Conservation (phyloP, 2,888 invertebrate species). For the Agelastica alni region DNA sequence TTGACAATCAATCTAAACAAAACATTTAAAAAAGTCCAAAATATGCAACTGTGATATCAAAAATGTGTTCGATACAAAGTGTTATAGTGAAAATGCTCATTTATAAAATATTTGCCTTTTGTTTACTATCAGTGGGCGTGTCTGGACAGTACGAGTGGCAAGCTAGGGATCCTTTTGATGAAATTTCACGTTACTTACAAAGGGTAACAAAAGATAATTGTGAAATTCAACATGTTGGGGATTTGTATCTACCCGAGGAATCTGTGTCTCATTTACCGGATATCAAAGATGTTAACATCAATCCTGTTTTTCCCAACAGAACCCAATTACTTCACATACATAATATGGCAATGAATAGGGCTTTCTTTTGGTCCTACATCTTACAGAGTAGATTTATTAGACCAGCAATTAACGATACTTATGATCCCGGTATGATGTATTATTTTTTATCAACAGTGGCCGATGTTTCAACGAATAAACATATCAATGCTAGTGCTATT, state of each 20-base stretch:
- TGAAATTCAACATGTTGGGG: slow-evolving; percentile 80
- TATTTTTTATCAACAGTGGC: slow-evolving; percentile 93
- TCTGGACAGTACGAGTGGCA: slow-evolving; percentile 93
- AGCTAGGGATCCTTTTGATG: slow-evolving; percentile 85
- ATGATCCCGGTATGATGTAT: slow-evolving; percentile 98
- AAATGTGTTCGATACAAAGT: slow-evolving; percentile 3
- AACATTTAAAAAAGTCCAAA: background rate
- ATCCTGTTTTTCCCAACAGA: slow-evolving; percentile 92
- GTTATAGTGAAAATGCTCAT: slow-evolving; percentile 5
- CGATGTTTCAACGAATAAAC: slow-evolving; percentile 90
- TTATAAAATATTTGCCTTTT: slow-evolving; percentile 4
- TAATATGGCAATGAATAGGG: slow-evolving; percentile 94
- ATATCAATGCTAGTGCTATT: slow-evolving; percentile 89
- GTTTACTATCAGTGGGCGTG: slow-evolving; percentile 52
- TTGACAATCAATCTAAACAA: background rate
- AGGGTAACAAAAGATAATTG: slow-evolving; percentile 87
- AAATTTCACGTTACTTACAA: slow-evolving; percentile 81
- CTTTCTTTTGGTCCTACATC: slow-evolving; percentile 95
- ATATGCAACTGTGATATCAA: slow-evolving; percentile 8
- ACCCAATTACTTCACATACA: slow-evolving; percentile 91
- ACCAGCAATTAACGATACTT: slow-evolving; percentile 88
- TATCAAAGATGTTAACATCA: slow-evolving; percentile 91
- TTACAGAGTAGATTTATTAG: slow-evolving; percentile 87
- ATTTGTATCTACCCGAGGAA: slow-evolving; percentile 82
- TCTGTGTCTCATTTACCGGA: slow-evolving; percentile 90